Base-by-base conservation (phyloP, 2,113 vertebrate species). In the Phalacrocorax brasilianus region DNA sequence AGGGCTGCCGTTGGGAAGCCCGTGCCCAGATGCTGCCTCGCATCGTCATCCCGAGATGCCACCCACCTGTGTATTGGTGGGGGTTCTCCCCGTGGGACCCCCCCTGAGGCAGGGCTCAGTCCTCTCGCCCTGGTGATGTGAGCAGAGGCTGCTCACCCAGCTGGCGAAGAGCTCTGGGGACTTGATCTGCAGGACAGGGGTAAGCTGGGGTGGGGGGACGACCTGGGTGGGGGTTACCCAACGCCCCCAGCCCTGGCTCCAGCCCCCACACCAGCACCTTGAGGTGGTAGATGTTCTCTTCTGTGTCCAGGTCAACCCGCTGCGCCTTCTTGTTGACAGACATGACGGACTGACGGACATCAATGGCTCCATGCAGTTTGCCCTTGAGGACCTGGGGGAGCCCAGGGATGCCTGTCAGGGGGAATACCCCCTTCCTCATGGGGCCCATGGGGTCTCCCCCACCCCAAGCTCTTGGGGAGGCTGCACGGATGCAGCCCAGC, bases 271-370 rank as follows among this genome's bases (percentile, higher is more conserved):
- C 22, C 0, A 7, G 77, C 90, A 98, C 99, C 99, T 99, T 99
- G 76, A 99, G 97, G 97, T 99, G 99, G 94, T 99, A 99, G 67
- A 99, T 98, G 96, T 98, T 99, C 95, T 99, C 98, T 92, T 99
- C 99, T 0, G 99, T 98, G 82, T 99, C 99, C 91, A 99, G 98
- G 93, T 99, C 99, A 2, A 99, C 98, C 59, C 99, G 98, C 84
- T 99, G 98, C 0, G 99, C 98, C 95, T 99, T 99, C 97, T 98
- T 99, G 96, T 99, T 99, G 96, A 99, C 92, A 28, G 99, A 99
- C 99, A 99, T 99, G 89, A 99, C 99, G 0, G 99, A 99, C 21
- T 98, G 94, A 35, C 99, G 98, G 97, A 99, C 95, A 1, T 99
- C 98, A 27, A 99, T 98, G 73, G 99, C 98, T 2, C 99, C 99